Evolutionary conservation across 2,113 vertebrate genomes (phyloP).

Genomic region (Elachura formosa): DNA sequence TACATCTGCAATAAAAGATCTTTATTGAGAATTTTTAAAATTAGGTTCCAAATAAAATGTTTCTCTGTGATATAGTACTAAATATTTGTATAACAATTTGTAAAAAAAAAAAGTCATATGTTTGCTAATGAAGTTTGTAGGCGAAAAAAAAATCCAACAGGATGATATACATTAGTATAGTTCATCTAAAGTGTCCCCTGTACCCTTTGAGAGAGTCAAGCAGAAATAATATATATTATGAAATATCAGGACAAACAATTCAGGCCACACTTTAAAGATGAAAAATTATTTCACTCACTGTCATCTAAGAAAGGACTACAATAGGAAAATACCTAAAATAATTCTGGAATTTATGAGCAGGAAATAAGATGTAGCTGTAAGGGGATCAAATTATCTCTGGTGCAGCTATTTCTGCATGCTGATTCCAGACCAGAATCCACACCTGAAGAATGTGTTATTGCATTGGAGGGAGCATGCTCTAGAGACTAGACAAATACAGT

Average conservation of each 20-base stretch:
- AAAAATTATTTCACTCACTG: background rate
- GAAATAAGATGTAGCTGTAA: background rate
- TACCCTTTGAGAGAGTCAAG: background rate
- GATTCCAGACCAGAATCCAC: background rate
- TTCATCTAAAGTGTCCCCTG: background rate
- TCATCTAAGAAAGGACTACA: background rate
- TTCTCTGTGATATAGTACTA: fast-evolving
- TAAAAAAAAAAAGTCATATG: background rate
- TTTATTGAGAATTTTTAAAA: background rate
- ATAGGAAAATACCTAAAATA: background rate
- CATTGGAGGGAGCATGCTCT: fast-evolving
- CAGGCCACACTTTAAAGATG: background rate
- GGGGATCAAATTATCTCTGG: background rate
- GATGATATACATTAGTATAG: background rate
- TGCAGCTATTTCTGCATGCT: background rate
- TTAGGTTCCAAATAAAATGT: background rate
- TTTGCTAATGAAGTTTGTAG: background rate
- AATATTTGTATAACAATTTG: background rate
- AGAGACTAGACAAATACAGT: background rate
- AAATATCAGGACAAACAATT: background rate
- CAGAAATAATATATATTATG: background rate
- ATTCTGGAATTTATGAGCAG: background rate
- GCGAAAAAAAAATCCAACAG: background rate
- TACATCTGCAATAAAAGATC: background rate
- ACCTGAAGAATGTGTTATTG: background rate